These are phyloP conservation scores for Girardinichthys multiradiatus DNA, from an alignment of 2,113 vertebrate genomes.

Conservation along the genomic window DNA sequence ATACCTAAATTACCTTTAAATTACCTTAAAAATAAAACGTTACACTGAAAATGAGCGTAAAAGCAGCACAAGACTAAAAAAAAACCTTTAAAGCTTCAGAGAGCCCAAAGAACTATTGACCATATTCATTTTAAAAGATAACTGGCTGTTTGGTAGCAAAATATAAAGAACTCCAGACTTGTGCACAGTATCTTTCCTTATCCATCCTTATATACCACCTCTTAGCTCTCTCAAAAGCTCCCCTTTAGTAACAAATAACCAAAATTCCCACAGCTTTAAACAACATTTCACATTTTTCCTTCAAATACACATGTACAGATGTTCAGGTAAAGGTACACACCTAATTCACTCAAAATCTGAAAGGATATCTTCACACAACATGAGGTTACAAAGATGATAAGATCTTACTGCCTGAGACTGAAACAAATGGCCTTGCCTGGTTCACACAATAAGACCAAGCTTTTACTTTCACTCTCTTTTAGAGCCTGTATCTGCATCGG, in stretches of 20 bases:
- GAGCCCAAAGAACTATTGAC: too few species aligned
- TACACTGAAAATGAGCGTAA: too few species aligned
- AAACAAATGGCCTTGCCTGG: constrained; percentile 39
- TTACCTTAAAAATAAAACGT: too few species aligned
- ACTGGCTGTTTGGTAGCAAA: too few species aligned
- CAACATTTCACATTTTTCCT: background rate
- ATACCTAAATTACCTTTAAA: too few species aligned
- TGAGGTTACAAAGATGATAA: constrained; percentile 50
- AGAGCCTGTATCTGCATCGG: constrained; percentile 3
- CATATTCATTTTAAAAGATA: too few species aligned
- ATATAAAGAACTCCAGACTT: too few species aligned
- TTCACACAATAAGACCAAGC: constrained; percentile 40
- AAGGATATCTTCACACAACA: constrained; percentile 53
- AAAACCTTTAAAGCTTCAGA: too few species aligned
- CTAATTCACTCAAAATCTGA: constrained; percentile 22
- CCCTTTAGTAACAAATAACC: background rate
- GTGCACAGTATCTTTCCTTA: background rate
- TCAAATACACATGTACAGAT: background rate
- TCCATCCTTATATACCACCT: background rate
- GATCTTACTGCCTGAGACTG: constrained; percentile 41
- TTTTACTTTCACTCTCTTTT: constrained; percentile 4
- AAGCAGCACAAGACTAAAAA: too few species aligned
- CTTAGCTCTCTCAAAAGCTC: constrained; percentile 12
- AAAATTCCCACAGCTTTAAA: constrained; percentile 7
- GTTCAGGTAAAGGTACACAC: constrained; percentile 4